Evolutionary conservation across 2,113 vertebrate genomes (phyloP).

Genomic region (Trogon melanurus): DNA sequence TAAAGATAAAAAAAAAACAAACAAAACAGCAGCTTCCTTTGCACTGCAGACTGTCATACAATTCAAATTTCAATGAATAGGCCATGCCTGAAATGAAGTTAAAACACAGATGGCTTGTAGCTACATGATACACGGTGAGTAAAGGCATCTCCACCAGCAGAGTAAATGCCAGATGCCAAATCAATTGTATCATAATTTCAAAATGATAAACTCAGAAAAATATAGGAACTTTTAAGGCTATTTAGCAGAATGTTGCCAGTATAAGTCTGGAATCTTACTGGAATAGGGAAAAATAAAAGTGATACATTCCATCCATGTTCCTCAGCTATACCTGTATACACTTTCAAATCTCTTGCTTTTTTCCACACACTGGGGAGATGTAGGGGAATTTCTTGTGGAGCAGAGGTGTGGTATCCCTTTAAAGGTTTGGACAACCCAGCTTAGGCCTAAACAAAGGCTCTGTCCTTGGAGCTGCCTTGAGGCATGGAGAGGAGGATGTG

Average conservation of each 20-base stretch:
- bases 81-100: background rate
- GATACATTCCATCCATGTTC: background rate
- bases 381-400: too few relatives aligned
- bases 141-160: background rate
- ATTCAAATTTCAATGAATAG: background rate
- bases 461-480: too few relatives aligned
- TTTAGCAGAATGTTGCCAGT: background rate
- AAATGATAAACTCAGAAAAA: background rate
- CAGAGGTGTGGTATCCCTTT: too few relatives aligned
- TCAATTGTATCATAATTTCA: background rate
- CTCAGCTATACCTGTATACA: background rate
- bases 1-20: background rate
- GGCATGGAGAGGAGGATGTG: too few relatives aligned
- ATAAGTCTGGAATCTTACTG: background rate
- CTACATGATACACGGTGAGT: background rate
- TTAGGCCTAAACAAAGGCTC: too few relatives aligned
- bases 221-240: background rate
- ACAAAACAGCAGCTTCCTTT: background rate
- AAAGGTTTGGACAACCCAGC: too few relatives aligned
- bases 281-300: background rate
- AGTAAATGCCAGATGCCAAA: background rate
- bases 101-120: background rate
- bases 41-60: background rate
- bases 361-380: background rate
- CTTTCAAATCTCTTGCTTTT: background rate